Base-by-base conservation (phyloP, 2,888 invertebrate species). In the Scotopteryx bipunctaria region DNA sequence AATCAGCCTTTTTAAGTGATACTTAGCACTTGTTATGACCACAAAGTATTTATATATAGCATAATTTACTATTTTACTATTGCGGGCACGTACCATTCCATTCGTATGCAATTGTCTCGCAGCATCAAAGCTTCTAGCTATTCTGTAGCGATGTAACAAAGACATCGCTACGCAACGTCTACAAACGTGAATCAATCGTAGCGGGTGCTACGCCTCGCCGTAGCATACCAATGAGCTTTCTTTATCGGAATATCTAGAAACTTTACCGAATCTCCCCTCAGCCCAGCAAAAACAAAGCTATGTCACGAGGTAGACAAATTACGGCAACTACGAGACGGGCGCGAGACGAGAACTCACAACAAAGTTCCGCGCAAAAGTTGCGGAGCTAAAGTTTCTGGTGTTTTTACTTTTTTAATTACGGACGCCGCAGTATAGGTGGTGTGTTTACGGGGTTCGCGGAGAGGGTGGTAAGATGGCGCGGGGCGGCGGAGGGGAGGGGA, bases 341-440 rank as follows among this genome's bases (percentile, higher is more conserved):
- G 67, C 78, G 80, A 82, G 81, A 83, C 81, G 72, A 29, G 21
- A 47, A 42, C 41, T 40, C 41, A 27, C 70, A 67, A 69, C 69
- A 72, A 78, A 82, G 69, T 77, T 78, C 50, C 53, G 58, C 29
- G 8, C 66, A 75, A 80, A 82, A 82, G 73, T 82, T 81, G 65
- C 27, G 9, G 36, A 16, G 17, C 40, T 6, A 42, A 77, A 77
- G 51, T 62, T 58, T 47, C 19, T 15, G 38, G 8, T 46, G 41
- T 56, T 54, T 55, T 33, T 44, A 41, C 37, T 47, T 59, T 61
- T 62, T 57, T 63, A 63, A 63, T 63, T 63, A 63, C 58, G 42
- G 45, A 76, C 78, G 79, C 50, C 78, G 80, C 80, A 78, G 82
- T 56, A 79, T 82, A 81, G 83, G 82, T 79, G 74, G 76, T 77